These are phyloP conservation scores for Luscinia luscinia DNA, from an alignment of 2,797 vertebrate species.

Conservation along the genomic window DNA sequence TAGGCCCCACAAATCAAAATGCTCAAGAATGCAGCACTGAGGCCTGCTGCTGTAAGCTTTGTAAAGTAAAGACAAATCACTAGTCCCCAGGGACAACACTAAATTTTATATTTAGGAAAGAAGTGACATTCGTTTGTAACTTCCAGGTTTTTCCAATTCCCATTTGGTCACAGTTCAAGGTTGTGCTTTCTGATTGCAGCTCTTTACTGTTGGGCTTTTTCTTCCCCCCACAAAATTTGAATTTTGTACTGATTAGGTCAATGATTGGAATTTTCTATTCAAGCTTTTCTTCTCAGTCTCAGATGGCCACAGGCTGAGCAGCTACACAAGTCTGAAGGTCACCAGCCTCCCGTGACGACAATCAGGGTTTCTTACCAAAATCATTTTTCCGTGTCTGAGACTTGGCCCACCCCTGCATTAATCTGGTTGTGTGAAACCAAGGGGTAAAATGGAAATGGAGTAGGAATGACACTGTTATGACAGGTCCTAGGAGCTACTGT, in stretches of 20 bases:
- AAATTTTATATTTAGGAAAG: not conserved
- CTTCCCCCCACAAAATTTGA: not conserved
- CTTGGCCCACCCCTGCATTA: not conserved
- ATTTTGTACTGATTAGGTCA: slow-evolving; percentile 37
- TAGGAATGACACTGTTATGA: not conserved
- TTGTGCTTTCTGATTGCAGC: not conserved
- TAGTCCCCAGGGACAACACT: not conserved
- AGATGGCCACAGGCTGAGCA: not conserved
- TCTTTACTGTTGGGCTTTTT: not conserved
- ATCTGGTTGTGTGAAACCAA: not conserved
- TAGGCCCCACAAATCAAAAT: not conserved
- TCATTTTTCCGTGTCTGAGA: not conserved
- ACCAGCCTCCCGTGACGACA: not conserved
- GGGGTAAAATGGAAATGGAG: not conserved
- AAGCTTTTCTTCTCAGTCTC: not conserved
- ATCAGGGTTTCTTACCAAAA: not conserved
- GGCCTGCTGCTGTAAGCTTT: slow-evolving; percentile 27
- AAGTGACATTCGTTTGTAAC: not conserved
- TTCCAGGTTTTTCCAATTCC: slow-evolving; percentile 57
- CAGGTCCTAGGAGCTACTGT: not conserved
- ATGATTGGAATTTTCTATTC: not conserved
- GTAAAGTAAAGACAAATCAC: slow-evolving; percentile 21
- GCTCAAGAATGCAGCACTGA: not conserved
- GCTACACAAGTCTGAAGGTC: not conserved
- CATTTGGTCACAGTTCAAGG: slow-evolving; percentile 22